Conservation (phyloP, 2,888 invertebrate species). For the Apotomis turbidana region DNA sequence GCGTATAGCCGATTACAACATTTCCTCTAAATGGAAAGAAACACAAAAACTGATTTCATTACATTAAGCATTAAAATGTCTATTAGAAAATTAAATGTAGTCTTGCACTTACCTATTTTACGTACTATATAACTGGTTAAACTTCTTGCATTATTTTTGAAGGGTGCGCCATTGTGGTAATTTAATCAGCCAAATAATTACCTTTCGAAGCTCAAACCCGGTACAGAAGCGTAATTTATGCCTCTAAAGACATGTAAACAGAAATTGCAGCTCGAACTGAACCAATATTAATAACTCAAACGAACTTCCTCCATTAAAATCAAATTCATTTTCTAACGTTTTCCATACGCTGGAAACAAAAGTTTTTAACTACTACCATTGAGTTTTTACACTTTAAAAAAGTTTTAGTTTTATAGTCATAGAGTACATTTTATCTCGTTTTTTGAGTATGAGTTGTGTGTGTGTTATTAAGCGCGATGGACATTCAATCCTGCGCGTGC, state of each 20-base stretch:
- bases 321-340: constrained; percentile 48
- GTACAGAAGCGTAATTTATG: constrained; percentile 9
- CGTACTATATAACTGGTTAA: no score
- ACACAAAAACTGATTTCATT: no score
- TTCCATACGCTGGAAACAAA: constrained; percentile 45
- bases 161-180: no score
- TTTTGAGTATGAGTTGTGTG: constrained; percentile 18
- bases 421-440: constrained; percentile 14
- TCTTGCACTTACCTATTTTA: no score
- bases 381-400: neutral
- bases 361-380: constrained; percentile 44
- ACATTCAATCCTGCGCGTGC: constrained; percentile 62
- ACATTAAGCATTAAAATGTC: no score
- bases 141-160: no score
- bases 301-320: constrained; percentile 48
- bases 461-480: constrained; percentile 45
- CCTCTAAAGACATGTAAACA: constrained; percentile 30
- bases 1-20: no score
- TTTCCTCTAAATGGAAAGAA: no score
- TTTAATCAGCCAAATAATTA: neutral
- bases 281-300: constrained; percentile 36
- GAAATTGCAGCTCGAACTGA: constrained; percentile 15
- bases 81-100: no score
- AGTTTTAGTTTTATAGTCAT: constrained; percentile 13
- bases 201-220: neutral